Percentiles rank a stretch among this genome's conserved stretches.
Evolutionary conservation across 2,113 vertebrate species (phyloP).

Genomic region (Dissostichus mawsoni): DNA sequence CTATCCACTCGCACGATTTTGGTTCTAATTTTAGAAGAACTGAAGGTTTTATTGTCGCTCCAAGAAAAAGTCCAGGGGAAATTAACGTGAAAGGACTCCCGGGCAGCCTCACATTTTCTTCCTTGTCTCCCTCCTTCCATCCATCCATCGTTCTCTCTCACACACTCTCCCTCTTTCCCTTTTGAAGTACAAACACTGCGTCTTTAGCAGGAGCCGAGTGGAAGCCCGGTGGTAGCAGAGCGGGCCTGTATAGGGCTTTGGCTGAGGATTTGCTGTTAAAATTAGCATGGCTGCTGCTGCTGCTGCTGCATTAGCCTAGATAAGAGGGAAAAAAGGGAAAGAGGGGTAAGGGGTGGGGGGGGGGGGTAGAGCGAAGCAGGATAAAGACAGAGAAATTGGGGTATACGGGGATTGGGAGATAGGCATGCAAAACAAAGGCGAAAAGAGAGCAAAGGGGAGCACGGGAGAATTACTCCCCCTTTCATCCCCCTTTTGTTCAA

Average conservation of each 20-base stretch:
- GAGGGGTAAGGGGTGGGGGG: conserved; percentile 29
- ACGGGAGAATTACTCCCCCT: conserved; percentile 36
- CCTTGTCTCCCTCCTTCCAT: conserved; percentile 11
- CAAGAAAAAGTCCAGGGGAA: conserved; percentile 54
- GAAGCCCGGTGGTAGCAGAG: conserved; percentile 56
- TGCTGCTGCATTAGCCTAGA: conserved; percentile 81
- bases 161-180: neutral
- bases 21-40: conserved; percentile 58
- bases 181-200: conserved; percentile 39
- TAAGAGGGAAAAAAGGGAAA: conserved; percentile 65
- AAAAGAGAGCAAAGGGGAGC: conserved; percentile 32
- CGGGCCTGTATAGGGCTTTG: conserved; percentile 66
- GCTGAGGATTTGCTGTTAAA: conserved; percentile 78
- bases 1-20: conserved; percentile 29
- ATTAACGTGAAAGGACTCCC: conserved; percentile 38
- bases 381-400: conserved; percentile 56
- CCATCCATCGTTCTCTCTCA: neutral
- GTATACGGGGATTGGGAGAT: conserved; percentile 46
- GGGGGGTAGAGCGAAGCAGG: conserved; percentile 44
- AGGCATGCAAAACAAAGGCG: conserved; percentile 44
- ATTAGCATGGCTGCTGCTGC: conserved; percentile 75
- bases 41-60: conserved; percentile 65
- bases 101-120: conserved; percentile 16
- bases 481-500: conserved; percentile 52
- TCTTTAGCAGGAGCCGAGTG: conserved; percentile 48